Evolutionary conservation across 1,140 invertebrate species (phyloP), one percentile per base, ranked within the genome.

Genomic region (Macrotrachela quadricornifera): DNA sequence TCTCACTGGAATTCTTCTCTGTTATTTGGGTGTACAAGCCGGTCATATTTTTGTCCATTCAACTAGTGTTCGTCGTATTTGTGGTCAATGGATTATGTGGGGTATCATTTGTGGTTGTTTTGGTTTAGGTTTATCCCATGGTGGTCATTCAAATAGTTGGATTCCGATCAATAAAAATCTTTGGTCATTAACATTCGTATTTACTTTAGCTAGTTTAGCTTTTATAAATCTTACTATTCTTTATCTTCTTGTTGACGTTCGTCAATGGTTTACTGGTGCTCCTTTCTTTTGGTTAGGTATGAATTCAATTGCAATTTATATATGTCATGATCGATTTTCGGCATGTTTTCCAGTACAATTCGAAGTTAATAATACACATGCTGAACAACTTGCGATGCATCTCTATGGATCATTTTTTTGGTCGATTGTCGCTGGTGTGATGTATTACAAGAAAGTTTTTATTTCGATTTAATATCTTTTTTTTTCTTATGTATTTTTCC

Each of bases 121-220:
- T 8, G 84, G 79, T 44, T 18, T 51, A 30, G 21, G 21, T 30
- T 30, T 30, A 30, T 30, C 21, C 2, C 21, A 30, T 4, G 21
- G 21, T 30, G 21, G 21, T 4, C 21, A 30, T 4, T 30, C 21
- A 30, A 75, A 76, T 46, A 85, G 85, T 10, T 69, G 78, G 2
- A 81, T 87, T 57, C 85, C 84, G 13, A 63, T 87, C 1, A 87
- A 84, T 64, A 87, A 87, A 71, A 83, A 82, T 63, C 68, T 94
- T 15, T 91, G 85, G 85, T 75, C 63, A 59, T 53, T 59, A 44
- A 30, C 21, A 30, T 94, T 80, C 69, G 80, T 84, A 0, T 68
- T 85, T 18, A 76, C 81, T 0, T 82, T 82, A 0, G 78, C 78
- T 8, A 75, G 77, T 43, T 60, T 68, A 58, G 82, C 79, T 6